Percentiles rank a stretch among this genome's conserved stretches.
Evolutionary conservation across 2,113 vertebrate species (phyloP).

Genomic region (Syrrhaptes paradoxus): DNA sequence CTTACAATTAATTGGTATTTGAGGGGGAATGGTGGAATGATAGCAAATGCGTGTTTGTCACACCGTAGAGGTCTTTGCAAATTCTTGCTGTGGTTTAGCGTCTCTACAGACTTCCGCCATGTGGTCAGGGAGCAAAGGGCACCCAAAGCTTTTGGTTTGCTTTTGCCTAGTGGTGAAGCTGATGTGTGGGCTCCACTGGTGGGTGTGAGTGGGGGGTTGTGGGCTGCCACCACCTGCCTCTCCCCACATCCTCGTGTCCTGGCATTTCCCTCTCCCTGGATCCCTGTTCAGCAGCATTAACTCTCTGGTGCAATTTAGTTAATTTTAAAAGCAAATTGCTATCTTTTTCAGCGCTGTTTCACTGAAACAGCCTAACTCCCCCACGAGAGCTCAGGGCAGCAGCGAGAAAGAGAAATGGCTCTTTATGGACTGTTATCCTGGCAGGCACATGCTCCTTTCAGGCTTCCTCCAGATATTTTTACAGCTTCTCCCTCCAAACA

Average conservation of each 20-base stretch:
- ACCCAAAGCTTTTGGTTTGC: not conserved
- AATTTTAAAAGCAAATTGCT: not conserved
- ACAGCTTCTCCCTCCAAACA: not conserved
- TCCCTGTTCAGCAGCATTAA: not conserved
- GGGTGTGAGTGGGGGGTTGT: rapidly evolving
- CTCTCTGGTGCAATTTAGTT: not conserved
- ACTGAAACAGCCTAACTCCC: not conserved
- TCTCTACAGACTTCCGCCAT: not conserved
- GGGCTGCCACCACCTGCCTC: not conserved
- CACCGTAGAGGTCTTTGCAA: not conserved
- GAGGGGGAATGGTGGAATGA: not conserved
- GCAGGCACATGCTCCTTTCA: not conserved
- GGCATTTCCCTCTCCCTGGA: not conserved
- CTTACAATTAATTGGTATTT: not conserved
- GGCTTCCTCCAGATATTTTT: not conserved
- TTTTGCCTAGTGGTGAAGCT: not conserved
- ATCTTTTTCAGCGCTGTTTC: not conserved
- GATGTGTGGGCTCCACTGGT: not conserved
- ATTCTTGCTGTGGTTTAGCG: not conserved
- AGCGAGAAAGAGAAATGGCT: not conserved
- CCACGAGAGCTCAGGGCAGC: not conserved
- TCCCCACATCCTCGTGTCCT: not conserved
- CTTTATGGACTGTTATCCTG: not conserved
- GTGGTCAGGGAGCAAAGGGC: rapidly evolving
- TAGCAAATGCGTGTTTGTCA: not conserved